Percentiles rank a stretch among this genome's conserved stretches.
phyloP scores from a whole-genome alignment of 2,797 vertebrate species.

The Aldrovandia affinis region DNA sequence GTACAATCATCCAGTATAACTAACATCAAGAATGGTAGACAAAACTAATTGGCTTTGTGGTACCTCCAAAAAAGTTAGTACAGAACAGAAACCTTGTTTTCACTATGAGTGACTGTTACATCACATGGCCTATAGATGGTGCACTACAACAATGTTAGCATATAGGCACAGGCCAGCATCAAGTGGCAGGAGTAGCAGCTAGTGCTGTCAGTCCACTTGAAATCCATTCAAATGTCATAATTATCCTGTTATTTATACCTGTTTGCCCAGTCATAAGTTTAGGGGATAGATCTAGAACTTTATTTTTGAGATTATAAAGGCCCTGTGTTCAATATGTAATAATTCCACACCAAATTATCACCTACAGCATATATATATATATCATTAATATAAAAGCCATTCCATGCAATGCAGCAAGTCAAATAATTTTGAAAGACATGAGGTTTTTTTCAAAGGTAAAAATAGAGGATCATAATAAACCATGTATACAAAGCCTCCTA shows the following conservation, averaged over 20 bases:
- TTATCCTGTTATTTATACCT: neutral
- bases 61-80: neutral
- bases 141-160: constrained; percentile 6
- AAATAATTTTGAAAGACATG: neutral
- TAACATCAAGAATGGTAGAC: neutral
- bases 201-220: neutral
- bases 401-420: neutral
- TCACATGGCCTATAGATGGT: constrained; percentile 31
- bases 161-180: neutral
- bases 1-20: too few species aligned
- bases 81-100: neutral
- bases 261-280: neutral
- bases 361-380: neutral
- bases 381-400: neutral
- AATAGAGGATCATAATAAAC: neutral
- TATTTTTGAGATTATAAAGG: neutral
- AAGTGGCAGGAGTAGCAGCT: neutral
- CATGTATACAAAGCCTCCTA: neutral
- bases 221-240: neutral
- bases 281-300: neutral
- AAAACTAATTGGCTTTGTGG: neutral
- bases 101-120: neutral
- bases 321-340: neutral
- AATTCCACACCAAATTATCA: neutral
- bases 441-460: neutral